A percentile compares a stretch with the other conserved stretches of the same genome.
phyloP scores from a whole-genome alignment of 1,140 invertebrate genomes.

The Apis dorsata region DNA sequence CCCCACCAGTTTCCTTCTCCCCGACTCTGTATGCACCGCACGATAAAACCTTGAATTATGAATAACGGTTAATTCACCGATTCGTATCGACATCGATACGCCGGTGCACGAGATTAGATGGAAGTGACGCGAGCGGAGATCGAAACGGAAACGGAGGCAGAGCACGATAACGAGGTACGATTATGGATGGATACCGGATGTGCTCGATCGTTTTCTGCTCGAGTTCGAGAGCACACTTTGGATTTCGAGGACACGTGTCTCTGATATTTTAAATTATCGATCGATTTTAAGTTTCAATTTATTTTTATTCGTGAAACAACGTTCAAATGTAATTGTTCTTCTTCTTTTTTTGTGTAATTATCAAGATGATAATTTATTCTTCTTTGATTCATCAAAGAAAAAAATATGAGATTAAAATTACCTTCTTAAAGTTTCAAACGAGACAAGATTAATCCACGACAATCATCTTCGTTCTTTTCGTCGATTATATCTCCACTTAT shows the following conservation, averaged over 20 bases:
- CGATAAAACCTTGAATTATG: conserved; percentile 76
- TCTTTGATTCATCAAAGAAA: too few species aligned
- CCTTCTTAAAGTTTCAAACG: too few species aligned
- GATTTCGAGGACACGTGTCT: too few species aligned
- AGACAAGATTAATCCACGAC: too few species aligned
- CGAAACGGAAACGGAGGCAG: background rate
- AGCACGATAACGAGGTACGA: background rate
- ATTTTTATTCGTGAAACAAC: too few species aligned
- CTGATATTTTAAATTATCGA: too few species aligned
- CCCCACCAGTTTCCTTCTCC: conserved; percentile 50
- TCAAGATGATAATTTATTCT: too few species aligned
- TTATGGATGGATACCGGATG: background rate
- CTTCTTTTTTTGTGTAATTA: too few species aligned
- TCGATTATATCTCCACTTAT: background rate
- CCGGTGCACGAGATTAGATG: too few species aligned
- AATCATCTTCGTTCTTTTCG: background rate
- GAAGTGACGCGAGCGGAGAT: background rate
- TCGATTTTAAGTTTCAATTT: too few species aligned
- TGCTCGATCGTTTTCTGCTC: background rate
- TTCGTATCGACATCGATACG: conserved; percentile 29
- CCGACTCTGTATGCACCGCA: conserved; percentile 37
- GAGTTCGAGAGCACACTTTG: background rate
- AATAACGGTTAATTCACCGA: conserved; percentile 71
- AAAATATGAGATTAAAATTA: too few species aligned
- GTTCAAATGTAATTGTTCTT: too few species aligned